Percentiles rank a stretch among this genome's conserved stretches.
Conservation (phyloP, 1,140 invertebrate species). For the Atopsyche davidsoni region DNA sequence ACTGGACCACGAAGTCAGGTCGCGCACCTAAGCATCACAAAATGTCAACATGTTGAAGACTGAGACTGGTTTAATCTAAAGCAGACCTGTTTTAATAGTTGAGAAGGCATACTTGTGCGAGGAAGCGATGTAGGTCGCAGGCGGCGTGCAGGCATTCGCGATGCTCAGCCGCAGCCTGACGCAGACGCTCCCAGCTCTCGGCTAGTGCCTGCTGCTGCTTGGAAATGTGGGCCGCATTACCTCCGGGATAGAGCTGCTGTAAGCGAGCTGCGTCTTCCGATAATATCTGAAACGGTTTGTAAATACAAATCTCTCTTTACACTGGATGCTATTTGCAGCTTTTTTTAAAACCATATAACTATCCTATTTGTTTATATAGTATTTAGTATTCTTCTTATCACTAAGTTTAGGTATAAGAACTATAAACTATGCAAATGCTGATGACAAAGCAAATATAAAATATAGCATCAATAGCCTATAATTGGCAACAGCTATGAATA, state of each 20-base stretch:
- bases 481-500: no score
- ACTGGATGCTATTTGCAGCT: no score
- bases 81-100: not conserved
- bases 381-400: no score
- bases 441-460: no score
- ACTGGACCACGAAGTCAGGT: slow-evolving; percentile 84
- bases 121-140: slow-evolving; percentile 84
- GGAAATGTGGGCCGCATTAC: slow-evolving; percentile 83
- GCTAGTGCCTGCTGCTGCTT: slow-evolving; percentile 79
- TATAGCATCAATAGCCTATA: no score
- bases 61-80: no score
- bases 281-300: slow-evolving; percentile 62
- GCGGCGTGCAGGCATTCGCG: slow-evolving; percentile 79
- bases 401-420: no score
- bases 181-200: slow-evolving; percentile 81
- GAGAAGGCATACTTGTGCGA: slow-evolving; percentile 54
- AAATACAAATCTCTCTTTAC: no score
- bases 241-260: slow-evolving; percentile 84
- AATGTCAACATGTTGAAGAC: not conserved
- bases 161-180: slow-evolving; percentile 71
- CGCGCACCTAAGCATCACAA: slow-evolving; percentile 60
- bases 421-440: no score
- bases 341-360: no score
- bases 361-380: slow-evolving; percentile 6
- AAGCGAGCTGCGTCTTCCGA: slow-evolving; percentile 87